Evolutionary conservation across 1,140 invertebrate genomes (phyloP).

Genomic region (Drosophila littoralis): DNA sequence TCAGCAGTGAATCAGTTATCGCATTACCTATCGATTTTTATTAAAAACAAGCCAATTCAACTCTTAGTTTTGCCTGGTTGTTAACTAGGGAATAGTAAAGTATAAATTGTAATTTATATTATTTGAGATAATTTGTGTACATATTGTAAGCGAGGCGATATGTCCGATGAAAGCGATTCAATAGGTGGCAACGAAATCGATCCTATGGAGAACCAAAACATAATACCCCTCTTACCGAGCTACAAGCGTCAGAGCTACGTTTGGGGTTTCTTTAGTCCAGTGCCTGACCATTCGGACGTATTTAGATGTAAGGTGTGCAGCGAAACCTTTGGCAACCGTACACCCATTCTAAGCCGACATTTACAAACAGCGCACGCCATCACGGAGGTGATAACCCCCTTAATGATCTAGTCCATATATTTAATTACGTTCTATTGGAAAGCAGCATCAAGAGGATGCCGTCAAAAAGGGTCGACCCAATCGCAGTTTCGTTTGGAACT

Average conservation of each 20-base stretch:
- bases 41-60: slow-evolving; percentile 14
- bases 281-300: slow-evolving; percentile 41
- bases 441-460: slow-evolving; percentile 7
- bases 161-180: slow-evolving; percentile 34
- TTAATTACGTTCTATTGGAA: not conserved
- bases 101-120: slow-evolving; percentile 1
- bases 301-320: slow-evolving; percentile 51
- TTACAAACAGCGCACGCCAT: slow-evolving; percentile 46
- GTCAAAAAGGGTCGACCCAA: slow-evolving; percentile 49
- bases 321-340: slow-evolving; percentile 50
- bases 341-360: slow-evolving; percentile 55
- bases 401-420: not conserved
- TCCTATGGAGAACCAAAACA: slow-evolving; percentile 26
- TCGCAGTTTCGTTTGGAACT: slow-evolving; percentile 67
- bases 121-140: not conserved
- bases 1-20: not conserved
- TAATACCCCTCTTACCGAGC: slow-evolving; percentile 15
- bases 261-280: slow-evolving; percentile 51
- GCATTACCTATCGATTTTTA: slow-evolving; percentile 29
- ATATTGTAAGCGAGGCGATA: not conserved
- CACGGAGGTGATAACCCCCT: not conserved
- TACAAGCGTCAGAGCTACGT: slow-evolving; percentile 58
- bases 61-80: slow-evolving; percentile 1
- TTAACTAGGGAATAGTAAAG: slow-evolving; percentile 39
- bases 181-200: slow-evolving; percentile 26